Conservation (phyloP, 1,140 invertebrate species). For the Drosophila parabipectinata region DNA sequence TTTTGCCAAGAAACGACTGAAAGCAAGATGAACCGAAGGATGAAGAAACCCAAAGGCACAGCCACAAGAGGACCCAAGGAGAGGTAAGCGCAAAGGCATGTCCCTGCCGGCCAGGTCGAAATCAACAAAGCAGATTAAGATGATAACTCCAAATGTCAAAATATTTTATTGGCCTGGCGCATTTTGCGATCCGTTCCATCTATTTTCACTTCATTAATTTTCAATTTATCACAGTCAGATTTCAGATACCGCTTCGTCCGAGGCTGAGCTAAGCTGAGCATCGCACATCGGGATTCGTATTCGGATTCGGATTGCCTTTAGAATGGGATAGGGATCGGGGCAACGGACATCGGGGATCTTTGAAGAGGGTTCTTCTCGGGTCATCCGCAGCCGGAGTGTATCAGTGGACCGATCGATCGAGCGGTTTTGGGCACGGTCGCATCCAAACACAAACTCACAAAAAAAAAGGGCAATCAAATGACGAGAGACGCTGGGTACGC, state of each 20-base stretch:
- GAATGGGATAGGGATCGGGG: slow-evolving; percentile 9
- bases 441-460: slow-evolving; percentile 23
- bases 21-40: not conserved
- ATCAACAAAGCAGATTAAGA: slow-evolving; percentile 84
- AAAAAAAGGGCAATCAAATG: slow-evolving; percentile 48
- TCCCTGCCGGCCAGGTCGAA: slow-evolving; percentile 54
- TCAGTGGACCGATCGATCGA: slow-evolving; percentile 70
- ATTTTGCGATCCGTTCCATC: slow-evolving; percentile 84
- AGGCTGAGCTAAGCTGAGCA: slow-evolving; percentile 11
- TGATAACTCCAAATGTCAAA: slow-evolving; percentile 84
- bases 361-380: slow-evolving; percentile 64
- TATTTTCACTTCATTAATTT: slow-evolving; percentile 84
- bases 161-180: slow-evolving; percentile 84
- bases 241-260: slow-evolving; percentile 66
- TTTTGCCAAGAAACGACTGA: slow-evolving; percentile 24
- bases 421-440: slow-evolving; percentile 28
- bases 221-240: slow-evolving; percentile 84
- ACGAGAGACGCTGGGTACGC: slow-evolving; percentile 57
- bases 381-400: slow-evolving; percentile 42
- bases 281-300: slow-evolving; percentile 7
- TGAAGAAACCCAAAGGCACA: not conserved
- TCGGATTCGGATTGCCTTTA: slow-evolving; percentile 1
- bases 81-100: slow-evolving; percentile 27
- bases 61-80: not conserved
- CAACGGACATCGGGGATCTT: slow-evolving; percentile 34